A percentile compares a stretch with the other conserved stretches of the same genome.
Conservation (phyloP, 2,797 vertebrate genomes). For the Coregonus suidteri region DNA sequence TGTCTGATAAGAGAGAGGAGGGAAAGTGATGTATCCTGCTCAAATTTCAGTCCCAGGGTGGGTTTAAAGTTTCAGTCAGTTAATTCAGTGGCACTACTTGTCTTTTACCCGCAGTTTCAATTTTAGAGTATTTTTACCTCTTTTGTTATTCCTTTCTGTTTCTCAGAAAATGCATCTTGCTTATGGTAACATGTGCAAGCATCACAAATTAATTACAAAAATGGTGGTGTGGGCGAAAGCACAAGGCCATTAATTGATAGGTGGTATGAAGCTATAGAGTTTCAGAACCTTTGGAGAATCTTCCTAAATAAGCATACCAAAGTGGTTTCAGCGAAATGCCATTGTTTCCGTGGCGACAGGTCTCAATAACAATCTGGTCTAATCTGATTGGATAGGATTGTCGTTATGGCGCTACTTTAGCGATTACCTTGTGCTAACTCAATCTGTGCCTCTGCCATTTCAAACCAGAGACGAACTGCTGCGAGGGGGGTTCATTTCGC, state of each 20-base stretch:
- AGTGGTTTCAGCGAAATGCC: neutral
- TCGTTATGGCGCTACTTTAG: neutral
- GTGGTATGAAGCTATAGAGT: neutral
- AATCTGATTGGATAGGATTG: neutral
- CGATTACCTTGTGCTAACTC: neutral
- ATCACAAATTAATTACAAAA: neutral
- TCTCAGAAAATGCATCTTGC: neutral
- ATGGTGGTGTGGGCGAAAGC: neutral
- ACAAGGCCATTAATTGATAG: neutral
- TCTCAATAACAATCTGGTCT: slow-evolving; percentile 1
- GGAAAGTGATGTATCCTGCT: neutral
- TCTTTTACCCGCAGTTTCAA: neutral
- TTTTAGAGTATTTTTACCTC: no score
- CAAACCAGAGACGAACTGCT: slow-evolving; percentile 5
- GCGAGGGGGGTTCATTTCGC: neutral
- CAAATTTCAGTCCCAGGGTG: neutral
- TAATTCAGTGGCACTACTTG: neutral
- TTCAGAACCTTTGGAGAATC: neutral
- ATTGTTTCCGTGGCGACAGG: slow-evolving; percentile 10
- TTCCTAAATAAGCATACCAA: neutral
- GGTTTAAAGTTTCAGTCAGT: neutral
- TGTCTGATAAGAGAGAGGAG: neutral
- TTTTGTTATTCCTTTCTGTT: neutral
- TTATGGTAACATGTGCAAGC: neutral
- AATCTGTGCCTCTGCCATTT: slow-evolving; percentile 41